These are phyloP conservation scores for Sciaenops ocellatus DNA, from an alignment of 2,797 vertebrate genomes.

Conservation along the genomic window DNA sequence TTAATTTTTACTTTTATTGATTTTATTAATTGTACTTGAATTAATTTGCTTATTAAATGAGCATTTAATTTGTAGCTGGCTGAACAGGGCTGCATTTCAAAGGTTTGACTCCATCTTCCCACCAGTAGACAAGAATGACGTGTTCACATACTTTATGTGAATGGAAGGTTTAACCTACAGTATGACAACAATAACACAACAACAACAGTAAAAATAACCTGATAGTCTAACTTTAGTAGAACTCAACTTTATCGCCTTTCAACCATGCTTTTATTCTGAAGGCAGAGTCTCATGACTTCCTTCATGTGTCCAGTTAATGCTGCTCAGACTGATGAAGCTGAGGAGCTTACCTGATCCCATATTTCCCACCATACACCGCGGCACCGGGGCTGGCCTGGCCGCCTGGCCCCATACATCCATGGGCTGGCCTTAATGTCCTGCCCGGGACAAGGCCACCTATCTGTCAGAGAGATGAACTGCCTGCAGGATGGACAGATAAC, in stretches of 20 bases:
- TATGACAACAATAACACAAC: background rate
- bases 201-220: background rate
- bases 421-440: constrained; percentile 22
- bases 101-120: too few species aligned
- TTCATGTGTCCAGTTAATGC: background rate
- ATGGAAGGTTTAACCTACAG: background rate
- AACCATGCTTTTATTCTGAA: constrained; percentile 58
- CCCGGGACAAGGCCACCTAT: constrained; percentile 48
- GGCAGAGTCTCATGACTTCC: background rate
- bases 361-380: constrained; percentile 79
- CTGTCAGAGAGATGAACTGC: constrained; percentile 41
- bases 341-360: constrained; percentile 81
- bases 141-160: background rate
- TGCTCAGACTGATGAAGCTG: background rate
- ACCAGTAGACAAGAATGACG: too few species aligned
- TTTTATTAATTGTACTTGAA: too few species aligned
- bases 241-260: background rate
- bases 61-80: too few species aligned
- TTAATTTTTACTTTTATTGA: too few species aligned
- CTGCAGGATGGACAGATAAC: background rate
- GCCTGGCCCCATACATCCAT: too few species aligned
- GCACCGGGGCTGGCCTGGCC: constrained; percentile 29
- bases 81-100: too few species aligned
- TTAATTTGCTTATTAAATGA: too few species aligned
- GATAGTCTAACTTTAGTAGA: background rate